Evolutionary conservation across 1,140 invertebrate genomes (phyloP).

Genomic region (Halictus rubicundus): DNA sequence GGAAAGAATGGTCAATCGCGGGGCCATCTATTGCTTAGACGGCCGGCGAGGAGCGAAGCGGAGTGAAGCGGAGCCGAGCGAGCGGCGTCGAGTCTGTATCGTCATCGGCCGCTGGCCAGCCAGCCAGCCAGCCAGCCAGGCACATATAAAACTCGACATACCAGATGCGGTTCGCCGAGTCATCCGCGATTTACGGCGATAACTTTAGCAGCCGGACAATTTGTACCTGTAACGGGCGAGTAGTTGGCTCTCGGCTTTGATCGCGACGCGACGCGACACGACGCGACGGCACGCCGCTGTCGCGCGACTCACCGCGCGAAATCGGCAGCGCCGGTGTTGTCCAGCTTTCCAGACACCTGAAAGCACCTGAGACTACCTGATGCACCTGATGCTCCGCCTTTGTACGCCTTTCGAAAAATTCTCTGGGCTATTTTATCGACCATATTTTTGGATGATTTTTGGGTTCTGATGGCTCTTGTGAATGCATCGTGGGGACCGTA

Average conservation of each 20-base stretch:
- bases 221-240: conserved; percentile 70
- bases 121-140: background rate
- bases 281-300: conserved; percentile 21
- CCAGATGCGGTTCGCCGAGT: conserved; percentile 70
- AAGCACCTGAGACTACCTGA: too few species aligned
- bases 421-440: too few species aligned
- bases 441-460: too few species aligned
- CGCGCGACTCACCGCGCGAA: conserved; percentile 12
- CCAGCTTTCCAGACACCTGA: too few species aligned
- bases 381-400: too few species aligned
- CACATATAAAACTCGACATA: conserved; percentile 59
- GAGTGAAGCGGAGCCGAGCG: background rate
- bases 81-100: background rate
- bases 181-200: conserved; percentile 74
- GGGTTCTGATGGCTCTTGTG: too few species aligned
- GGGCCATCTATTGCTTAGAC: conserved; percentile 17
- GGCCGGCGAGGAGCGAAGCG: too few species aligned
- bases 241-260: conserved; percentile 39
- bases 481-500: too few species aligned
- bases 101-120: conserved; percentile 6
- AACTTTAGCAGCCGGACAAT: conserved; percentile 73
- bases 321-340: background rate
- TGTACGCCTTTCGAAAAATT: too few species aligned
- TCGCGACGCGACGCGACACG: conserved; percentile 30
- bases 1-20: conserved; percentile 11